Evolutionary conservation across 2,113 vertebrate species (phyloP), one percentile per base, ranked within the genome.

Genomic region (Tauraco erythrolophus): DNA sequence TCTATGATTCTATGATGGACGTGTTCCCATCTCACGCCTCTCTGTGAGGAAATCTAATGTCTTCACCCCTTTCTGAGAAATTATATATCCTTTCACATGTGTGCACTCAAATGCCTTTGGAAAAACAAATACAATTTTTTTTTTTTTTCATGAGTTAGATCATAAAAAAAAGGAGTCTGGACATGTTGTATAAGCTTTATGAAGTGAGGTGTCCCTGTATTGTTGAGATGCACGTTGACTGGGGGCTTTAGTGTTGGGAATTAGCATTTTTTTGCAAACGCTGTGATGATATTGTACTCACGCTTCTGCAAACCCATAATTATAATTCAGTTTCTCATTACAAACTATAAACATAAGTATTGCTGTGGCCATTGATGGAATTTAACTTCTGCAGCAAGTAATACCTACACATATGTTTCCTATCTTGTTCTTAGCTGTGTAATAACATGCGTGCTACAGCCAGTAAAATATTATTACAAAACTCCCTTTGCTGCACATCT

Each of bases 251-350:
- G 88, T 33, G 46, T 9, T 70, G 86, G 81, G 83, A 94, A 96
- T 96, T 51, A 9, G 5, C 65, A 3, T 92, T 56, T 71, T 88
- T 90, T 60, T 31, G 22, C 53, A 94, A 92, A 77, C 56, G 54
- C 9, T 3, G 3, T 24, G 68, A 41, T 53, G 80, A n/a, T 64
- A 39, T 50, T 89, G 86, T 30, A 69, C 81, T 94, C 13, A 5
- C 80, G 76, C 85, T 58, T 85, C 84, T 62, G 62, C 80, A 97
- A 92, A 92, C 78, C 86, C 95, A 7, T 76, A 95, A 84, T 97
- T 97, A 84, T 93, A 92, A 91, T 84, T 91, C 88, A 10, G 91
- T 92, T 96, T 98, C 89, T 89, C 94, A 96, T 95, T 92, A 46
- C 77, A 64, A 84, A 51, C 51, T 51, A 58, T 82, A 96, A 80